Percentiles rank a stretch among this genome's conserved stretches.
phyloP scores from a whole-genome alignment of 1,140 invertebrate genomes.

The Lordiphosa collinella region DNA sequence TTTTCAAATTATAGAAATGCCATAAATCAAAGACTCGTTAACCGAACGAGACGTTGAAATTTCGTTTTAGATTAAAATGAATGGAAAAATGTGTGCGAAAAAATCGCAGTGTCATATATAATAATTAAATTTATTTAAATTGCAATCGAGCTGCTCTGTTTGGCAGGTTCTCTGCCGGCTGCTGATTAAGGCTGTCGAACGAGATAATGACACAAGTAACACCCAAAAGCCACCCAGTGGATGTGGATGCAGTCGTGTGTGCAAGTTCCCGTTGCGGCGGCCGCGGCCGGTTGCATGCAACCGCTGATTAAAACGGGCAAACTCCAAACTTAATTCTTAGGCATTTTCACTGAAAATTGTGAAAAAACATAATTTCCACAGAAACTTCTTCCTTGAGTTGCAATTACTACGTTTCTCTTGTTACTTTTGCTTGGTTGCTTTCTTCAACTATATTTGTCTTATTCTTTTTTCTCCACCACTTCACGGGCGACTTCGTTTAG shows the following conservation, averaged over 20 bases:
- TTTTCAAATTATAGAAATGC: conserved; percentile 59
- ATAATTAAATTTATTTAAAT: conserved; percentile 25
- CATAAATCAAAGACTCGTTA: conserved; percentile 71
- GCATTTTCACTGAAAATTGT: conserved; percentile 66
- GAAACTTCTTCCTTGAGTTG: conserved; percentile 52
- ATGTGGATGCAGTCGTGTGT: conserved; percentile 39
- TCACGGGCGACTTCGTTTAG: conserved; percentile 72
- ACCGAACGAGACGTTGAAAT: conserved; percentile 49
- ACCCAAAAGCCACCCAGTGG: conserved; percentile 51
- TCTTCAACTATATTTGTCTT: conserved; percentile 23
- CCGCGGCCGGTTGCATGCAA: conserved; percentile 56
- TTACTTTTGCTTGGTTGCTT: conserved; percentile 28
- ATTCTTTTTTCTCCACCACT: conserved; percentile 31
- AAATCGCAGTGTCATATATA: conserved; percentile 24
- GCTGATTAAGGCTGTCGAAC: conserved; percentile 50
- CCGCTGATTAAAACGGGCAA: conserved; percentile 67
- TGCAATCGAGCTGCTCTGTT: neutral
- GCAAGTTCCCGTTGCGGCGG: conserved; percentile 45
- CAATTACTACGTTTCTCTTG: conserved; percentile 63
- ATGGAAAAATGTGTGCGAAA: neutral
- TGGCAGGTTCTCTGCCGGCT: neutral
- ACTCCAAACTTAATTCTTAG: conserved; percentile 64
- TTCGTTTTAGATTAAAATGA: conserved; percentile 35
- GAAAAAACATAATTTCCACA: conserved; percentile 63
- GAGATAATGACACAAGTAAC: conserved; percentile 58